A percentile compares a stretch with the other conserved stretches of the same genome.
Evolutionary conservation across 2,113 vertebrate species (phyloP).

Genomic region (Gadus chalcogrammus): DNA sequence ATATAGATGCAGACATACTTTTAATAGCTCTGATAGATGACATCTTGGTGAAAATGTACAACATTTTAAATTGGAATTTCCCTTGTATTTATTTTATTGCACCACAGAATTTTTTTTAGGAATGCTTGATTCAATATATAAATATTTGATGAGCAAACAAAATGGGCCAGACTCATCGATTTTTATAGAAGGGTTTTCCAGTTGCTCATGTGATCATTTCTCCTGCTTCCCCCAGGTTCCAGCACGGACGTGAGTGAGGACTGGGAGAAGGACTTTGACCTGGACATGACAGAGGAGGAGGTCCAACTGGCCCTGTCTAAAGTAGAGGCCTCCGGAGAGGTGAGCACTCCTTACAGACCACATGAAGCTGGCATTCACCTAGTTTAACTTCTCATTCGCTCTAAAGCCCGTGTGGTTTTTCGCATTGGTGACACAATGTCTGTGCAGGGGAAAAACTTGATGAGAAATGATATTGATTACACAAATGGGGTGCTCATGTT

Average conservation of each 20-base stretch:
- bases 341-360: slow-evolving; percentile 21
- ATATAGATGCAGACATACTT: too few species aligned
- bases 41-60: too few species aligned
- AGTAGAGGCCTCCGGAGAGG: slow-evolving; percentile 86
- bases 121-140: too few species aligned
- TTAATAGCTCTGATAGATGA: too few species aligned
- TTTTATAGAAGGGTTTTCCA: not conserved
- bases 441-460: too few species aligned
- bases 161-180: not conserved
- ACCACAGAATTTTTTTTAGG: too few species aligned
- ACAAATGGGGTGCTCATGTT: too few species aligned
- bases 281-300: slow-evolving; percentile 99
- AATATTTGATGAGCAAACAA: not conserved
- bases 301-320: slow-evolving; percentile 91
- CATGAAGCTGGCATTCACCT: not conserved
- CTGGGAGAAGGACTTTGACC: slow-evolving; percentile 98
- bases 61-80: too few species aligned
- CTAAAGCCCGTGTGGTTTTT: not conserved
- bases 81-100: too few species aligned
- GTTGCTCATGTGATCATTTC: not conserved
- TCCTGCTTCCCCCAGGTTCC: slow-evolving; percentile 79
- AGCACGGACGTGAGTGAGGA: slow-evolving; percentile 97
- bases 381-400: not conserved
- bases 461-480: too few species aligned
- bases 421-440: not conserved